Percentiles rank a stretch among this genome's conserved stretches.
phyloP scores from a whole-genome alignment of 2,888 invertebrate species.

The Fabriciana adippe region DNA sequence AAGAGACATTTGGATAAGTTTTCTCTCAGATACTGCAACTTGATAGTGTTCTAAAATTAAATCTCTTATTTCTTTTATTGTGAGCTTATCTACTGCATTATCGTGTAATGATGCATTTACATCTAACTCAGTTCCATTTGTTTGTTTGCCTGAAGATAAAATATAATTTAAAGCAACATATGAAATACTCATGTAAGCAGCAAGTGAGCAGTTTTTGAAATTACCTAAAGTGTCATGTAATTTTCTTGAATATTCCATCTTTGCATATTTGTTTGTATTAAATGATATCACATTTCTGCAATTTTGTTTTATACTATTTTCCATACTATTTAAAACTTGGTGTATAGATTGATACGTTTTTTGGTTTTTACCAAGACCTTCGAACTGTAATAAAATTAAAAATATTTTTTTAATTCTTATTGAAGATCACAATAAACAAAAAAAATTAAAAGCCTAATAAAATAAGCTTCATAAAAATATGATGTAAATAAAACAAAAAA shows the following conservation, averaged over 20 bases:
- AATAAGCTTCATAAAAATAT: too few relatives aligned
- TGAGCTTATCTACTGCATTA: background rate
- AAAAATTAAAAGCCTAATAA: too few relatives aligned
- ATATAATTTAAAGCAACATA: too few relatives aligned
- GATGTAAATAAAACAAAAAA: background rate
- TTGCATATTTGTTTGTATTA: constrained; percentile 6
- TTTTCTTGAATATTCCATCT: background rate
- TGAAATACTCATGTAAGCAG: background rate
- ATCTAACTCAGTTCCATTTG: constrained; percentile 4
- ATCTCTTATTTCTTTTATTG: constrained; percentile 1
- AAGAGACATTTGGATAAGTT: constrained; percentile 4
- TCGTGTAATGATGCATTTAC: background rate
- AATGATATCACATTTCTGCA: background rate
- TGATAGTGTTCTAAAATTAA: background rate
- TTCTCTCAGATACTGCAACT: background rate
- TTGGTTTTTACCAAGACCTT: background rate
- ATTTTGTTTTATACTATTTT: constrained; percentile 7
- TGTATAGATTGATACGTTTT: background rate
- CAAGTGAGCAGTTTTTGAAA: background rate
- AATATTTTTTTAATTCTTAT: background rate
- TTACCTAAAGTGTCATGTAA: background rate
- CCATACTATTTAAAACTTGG: constrained; percentile 1
- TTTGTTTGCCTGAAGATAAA: background rate
- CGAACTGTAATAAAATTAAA: background rate
- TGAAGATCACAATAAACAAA: background rate